Base-by-base conservation (phyloP, 2,113 vertebrate genomes). In the Malurus alboscapulatus region DNA sequence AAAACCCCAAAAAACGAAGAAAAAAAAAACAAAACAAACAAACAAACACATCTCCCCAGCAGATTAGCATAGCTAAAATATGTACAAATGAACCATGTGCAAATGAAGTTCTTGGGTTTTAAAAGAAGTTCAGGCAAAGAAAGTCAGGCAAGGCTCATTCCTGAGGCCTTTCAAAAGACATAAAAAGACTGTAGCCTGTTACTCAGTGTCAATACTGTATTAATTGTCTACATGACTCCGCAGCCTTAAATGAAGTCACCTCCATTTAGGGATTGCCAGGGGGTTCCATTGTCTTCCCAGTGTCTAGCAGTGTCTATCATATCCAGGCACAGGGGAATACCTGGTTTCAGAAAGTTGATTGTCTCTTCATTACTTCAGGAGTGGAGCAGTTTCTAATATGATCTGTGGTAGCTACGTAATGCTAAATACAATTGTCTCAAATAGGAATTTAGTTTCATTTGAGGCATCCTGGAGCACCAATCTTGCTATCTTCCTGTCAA, bases 41-140 rank as follows among this genome's bases (percentile, higher is more conserved):
- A 53, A 29, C 24, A 10, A 48, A 34, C 11, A 16, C 16, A 10
- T 17, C 44, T 0, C 5, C 3, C 7, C 8, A 66, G 5, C 5
- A 32, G 17, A 47, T 42, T 30, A 53, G 17, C 20, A 51, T 16
- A 42, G 21, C 5, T 50, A 69, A 78, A 53, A 44, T 32, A 6
- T 24, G 38, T 53, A 51, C 6, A 68, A 58, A 44, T 16, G 3
- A 74, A 34, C 16, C 6, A 27, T 34, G 9, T 42, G 34, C 76
- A 92, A 76, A n/a, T 59, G 0, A 61, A 63, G 7, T 61, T 57
- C 8, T 20, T 42, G 29, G 2, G 17, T 17, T 65, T 55, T 19
- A 18, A 53, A 44, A 48, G 5, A 66, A 17, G 8, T 54, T 58
- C 13, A 50, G 13, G 17, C 17, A 50, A 65, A 68, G 18, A 21